Evolutionary conservation across 2,888 invertebrate species (phyloP).

Genomic region (Chrysopilus asiliformis): DNA sequence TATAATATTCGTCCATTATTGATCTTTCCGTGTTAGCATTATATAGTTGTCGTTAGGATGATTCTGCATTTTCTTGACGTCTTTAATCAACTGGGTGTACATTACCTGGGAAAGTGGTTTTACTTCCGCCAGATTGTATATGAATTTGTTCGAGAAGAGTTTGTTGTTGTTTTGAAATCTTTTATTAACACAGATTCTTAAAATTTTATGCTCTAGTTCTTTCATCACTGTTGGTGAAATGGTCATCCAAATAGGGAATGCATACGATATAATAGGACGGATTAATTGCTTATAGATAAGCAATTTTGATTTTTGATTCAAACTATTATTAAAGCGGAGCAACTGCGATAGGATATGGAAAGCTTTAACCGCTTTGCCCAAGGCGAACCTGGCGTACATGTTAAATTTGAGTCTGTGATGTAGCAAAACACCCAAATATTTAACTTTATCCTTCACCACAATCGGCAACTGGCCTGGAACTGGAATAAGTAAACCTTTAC

Average conservation of each 20-base stretch:
- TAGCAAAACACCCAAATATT: conserved; percentile 1
- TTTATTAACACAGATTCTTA: conserved; percentile 1
- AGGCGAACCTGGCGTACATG: not conserved
- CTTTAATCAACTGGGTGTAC: no score
- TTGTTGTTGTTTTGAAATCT: not conserved
- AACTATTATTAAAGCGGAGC: not conserved
- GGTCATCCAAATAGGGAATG: conserved; percentile 5
- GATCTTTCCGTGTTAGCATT: no score
- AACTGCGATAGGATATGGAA: not conserved
- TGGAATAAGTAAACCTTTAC: not conserved
- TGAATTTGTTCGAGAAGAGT: not conserved
- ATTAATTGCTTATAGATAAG: conserved; percentile 9
- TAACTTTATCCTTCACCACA: not conserved
- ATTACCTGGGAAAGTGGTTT: not conserved
- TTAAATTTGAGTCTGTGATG: conserved; percentile 2
- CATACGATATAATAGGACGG: conserved; percentile 3
- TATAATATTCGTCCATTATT: no score
- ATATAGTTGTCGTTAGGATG: no score
- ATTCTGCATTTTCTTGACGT: no score
- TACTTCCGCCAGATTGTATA: not conserved
- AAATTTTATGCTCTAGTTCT: conserved; percentile 3
- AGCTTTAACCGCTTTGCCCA: not conserved
- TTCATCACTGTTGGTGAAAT: conserved; percentile 5
- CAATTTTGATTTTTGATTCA: not conserved
- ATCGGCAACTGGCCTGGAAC: not conserved